Evolutionary conservation across 2,888 invertebrate species (phyloP).

Genomic region (Luffia ferchaultella): DNA sequence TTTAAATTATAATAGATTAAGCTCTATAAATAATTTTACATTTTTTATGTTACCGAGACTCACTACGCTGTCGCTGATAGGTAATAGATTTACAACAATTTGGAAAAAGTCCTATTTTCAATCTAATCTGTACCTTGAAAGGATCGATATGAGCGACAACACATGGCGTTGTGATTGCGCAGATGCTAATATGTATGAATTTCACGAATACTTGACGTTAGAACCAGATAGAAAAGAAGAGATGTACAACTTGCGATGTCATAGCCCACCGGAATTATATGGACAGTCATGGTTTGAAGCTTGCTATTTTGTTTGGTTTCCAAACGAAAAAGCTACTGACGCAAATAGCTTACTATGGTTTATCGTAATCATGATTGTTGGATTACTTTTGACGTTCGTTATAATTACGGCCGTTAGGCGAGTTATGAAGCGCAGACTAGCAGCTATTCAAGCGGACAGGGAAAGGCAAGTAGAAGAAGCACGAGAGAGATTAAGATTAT

Average conservation of each 20-base stretch:
- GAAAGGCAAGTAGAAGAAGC: slow-evolving; percentile 66
- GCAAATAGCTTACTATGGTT: slow-evolving; percentile 67
- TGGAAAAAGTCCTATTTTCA: slow-evolving; percentile 68
- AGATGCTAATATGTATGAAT: slow-evolving; percentile 65
- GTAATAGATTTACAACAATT: slow-evolving; percentile 73
- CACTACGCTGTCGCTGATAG: slow-evolving; percentile 69
- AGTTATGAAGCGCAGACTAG: slow-evolving; percentile 60
- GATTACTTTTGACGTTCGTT: slow-evolving; percentile 60
- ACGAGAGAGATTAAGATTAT: slow-evolving; percentile 61
- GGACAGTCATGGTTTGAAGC: slow-evolving; percentile 75
- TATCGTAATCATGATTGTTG: slow-evolving; percentile 60
- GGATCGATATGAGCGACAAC: slow-evolving; percentile 73
- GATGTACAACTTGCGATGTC: slow-evolving; percentile 67
- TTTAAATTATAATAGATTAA: slow-evolving; percentile 68
- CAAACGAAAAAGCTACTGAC: slow-evolving; percentile 34
- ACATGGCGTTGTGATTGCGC: slow-evolving; percentile 80
- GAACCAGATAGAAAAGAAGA: slow-evolving; percentile 62
- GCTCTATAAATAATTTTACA: slow-evolving; percentile 67
- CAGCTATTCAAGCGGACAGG: slow-evolving; percentile 54
- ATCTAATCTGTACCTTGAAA: slow-evolving; percentile 63
- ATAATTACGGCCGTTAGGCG: slow-evolving; percentile 62
- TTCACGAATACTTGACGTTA: slow-evolving; percentile 68
- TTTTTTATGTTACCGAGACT: slow-evolving; percentile 70
- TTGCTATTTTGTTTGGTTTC: slow-evolving; percentile 71
- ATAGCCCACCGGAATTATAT: slow-evolving; percentile 68